Evolutionary conservation across 2,888 invertebrate species (phyloP).

Genomic region (Tenthredo amoena): DNA sequence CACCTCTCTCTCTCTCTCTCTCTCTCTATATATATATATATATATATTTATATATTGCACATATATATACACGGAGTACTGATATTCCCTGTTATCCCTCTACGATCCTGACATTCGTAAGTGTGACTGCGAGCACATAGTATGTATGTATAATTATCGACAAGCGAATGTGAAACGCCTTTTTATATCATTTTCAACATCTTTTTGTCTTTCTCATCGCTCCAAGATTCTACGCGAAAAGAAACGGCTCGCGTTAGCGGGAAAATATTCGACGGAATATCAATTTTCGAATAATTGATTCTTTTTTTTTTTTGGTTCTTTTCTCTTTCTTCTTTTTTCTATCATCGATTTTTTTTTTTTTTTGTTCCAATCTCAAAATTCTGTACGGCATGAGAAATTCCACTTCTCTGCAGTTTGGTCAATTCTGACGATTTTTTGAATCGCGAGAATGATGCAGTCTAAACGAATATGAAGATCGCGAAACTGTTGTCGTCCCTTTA

Average conservation of each 20-base stretch:
- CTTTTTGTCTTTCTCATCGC: neutral
- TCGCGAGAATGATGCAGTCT: too few relatives aligned
- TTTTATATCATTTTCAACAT: neutral
- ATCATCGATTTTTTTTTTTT: too few relatives aligned
- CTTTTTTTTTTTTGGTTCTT: too few relatives aligned
- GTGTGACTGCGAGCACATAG: neutral
- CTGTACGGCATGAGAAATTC: too few relatives aligned
- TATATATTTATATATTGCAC: too few relatives aligned
- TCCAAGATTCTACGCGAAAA: neutral
- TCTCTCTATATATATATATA: too few relatives aligned
- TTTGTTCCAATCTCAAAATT: too few relatives aligned
- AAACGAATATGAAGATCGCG: too few relatives aligned
- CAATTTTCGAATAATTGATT: neutral
- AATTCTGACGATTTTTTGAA: too few relatives aligned
- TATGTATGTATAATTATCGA: constrained; percentile 1
- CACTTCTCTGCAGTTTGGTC: too few relatives aligned
- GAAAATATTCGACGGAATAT: neutral
- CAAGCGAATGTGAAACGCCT: neutral
- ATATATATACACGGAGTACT: neutral
- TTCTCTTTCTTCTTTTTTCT: too few relatives aligned
- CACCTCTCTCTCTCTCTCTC: neutral
- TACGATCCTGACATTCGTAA: neutral
- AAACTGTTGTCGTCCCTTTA: too few relatives aligned
- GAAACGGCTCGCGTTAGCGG: neutral
- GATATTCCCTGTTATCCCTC: neutral